A percentile compares a stretch with the other conserved stretches of the same genome.
These are phyloP conservation scores for Monodelphis domestica DNA, from an alignment of 2,797 vertebrate species.

Conservation along the genomic window DNA sequence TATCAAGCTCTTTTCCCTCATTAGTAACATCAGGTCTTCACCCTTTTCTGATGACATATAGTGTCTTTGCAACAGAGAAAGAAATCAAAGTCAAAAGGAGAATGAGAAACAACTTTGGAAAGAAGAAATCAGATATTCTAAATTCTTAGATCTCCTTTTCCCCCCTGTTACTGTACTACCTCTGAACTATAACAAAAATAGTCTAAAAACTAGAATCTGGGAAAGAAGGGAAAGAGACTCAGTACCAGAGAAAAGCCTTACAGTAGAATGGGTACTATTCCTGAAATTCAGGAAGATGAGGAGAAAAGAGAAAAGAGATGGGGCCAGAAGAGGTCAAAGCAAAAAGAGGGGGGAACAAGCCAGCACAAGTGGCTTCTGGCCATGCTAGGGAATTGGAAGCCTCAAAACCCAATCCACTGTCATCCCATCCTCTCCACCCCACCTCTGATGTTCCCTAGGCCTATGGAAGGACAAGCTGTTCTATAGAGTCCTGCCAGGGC, in stretches of 20 bases:
- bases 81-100: neutral
- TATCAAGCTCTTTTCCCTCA: neutral
- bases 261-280: neutral
- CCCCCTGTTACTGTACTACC: neutral
- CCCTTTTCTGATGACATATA: conserved; percentile 18
- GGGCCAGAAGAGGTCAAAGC: neutral
- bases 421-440: neutral
- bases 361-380: conserved; percentile 57
- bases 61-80: neutral
- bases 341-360: conserved; percentile 32
- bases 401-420: neutral
- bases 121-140: neutral
- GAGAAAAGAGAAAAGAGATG: neutral
- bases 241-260: conserved; percentile 1
- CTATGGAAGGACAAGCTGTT: conserved; percentile 79
- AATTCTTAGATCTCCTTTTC: neutral
- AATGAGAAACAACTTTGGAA: neutral
- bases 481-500: conserved; percentile 67
- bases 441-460: conserved; percentile 57
- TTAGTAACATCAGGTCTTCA: neutral
- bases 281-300: conserved; percentile 29
- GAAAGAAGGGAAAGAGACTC: neutral
- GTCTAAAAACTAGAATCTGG: neutral
- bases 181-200: neutral
- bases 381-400: conserved; percentile 14